Evolutionary conservation across 1,140 invertebrate genomes (phyloP).

Genomic region (Drosophila santomea): DNA sequence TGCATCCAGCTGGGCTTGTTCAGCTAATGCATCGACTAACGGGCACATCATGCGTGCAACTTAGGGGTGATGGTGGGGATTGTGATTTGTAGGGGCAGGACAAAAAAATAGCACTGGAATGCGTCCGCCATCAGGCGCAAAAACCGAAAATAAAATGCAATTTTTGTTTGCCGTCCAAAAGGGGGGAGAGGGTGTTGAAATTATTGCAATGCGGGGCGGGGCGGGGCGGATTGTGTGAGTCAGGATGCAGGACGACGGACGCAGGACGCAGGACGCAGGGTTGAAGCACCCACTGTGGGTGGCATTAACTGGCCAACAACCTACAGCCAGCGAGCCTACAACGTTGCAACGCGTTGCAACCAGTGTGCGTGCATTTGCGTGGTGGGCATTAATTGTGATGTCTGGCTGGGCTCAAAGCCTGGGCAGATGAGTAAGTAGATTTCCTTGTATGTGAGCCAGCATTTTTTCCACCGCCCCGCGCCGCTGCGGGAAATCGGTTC

Average conservation of each 20-base stretch:
- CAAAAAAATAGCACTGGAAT: slow-evolving; percentile 32
- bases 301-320: slow-evolving; percentile 67
- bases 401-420: slow-evolving; percentile 54
- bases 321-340: slow-evolving; percentile 8
- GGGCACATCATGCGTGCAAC: slow-evolving; percentile 54
- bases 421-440: slow-evolving; percentile 79
- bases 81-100: slow-evolving; percentile 48
- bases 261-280: too few species aligned
- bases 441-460: slow-evolving; percentile 70
- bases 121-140: slow-evolving; percentile 51
- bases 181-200: slow-evolving; percentile 59
- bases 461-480: slow-evolving; percentile 20
- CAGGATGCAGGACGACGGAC: too few species aligned
- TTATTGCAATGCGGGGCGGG: slow-evolving; percentile 48
- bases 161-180: slow-evolving; percentile 68
- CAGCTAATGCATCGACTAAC: slow-evolving; percentile 78
- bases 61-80: slow-evolving; percentile 8
- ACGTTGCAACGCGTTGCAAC: slow-evolving; percentile 12
- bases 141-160: slow-evolving; percentile 80
- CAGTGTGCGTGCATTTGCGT: slow-evolving; percentile 35
- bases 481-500: slow-evolving; percentile 18
- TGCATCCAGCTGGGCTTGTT: slow-evolving; percentile 11
- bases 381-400: slow-evolving; percentile 79
- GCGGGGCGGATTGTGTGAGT: not conserved
- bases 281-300: slow-evolving; percentile 35